phyloP scores from a whole-genome alignment of 2,113 vertebrate genomes.

The Erpornis zantholeuca region DNA sequence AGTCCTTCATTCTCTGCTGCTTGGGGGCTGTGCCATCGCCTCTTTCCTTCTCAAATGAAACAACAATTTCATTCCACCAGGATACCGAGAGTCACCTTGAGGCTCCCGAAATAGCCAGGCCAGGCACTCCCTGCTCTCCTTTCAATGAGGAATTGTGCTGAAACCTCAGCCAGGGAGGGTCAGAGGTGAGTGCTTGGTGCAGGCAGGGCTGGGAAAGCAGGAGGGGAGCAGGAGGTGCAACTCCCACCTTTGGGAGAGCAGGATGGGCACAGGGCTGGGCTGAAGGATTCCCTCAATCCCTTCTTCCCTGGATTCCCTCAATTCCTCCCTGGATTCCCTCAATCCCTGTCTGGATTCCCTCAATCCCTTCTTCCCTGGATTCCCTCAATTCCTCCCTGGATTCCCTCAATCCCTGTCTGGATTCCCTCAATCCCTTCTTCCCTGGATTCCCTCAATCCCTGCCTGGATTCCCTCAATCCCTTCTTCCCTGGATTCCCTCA shows the following conservation, averaged over 20 bases:
- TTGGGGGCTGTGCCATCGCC: neutral
- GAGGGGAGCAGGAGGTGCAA: neutral
- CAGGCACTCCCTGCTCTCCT: neutral
- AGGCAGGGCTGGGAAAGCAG: neutral
- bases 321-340: neutral
- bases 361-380: no score
- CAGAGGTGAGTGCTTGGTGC: neutral
- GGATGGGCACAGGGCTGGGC: neutral
- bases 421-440: neutral
- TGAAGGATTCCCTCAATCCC: neutral
- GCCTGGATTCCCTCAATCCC: neutral
- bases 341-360: fast-evolving
- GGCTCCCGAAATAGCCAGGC: neutral
- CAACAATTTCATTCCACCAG: neutral
- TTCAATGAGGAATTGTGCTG: neutral
- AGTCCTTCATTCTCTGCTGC: fast-evolving
- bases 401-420: no score
- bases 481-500: neutral
- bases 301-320: neutral
- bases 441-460: no score
- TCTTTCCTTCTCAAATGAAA: neutral
- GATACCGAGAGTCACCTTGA: neutral
- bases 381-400: neutral
- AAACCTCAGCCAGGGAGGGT: neutral
- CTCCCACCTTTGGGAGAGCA: neutral